Conservation (phyloP, 2,888 invertebrate genomes). For the Mythimna loreyi region DNA sequence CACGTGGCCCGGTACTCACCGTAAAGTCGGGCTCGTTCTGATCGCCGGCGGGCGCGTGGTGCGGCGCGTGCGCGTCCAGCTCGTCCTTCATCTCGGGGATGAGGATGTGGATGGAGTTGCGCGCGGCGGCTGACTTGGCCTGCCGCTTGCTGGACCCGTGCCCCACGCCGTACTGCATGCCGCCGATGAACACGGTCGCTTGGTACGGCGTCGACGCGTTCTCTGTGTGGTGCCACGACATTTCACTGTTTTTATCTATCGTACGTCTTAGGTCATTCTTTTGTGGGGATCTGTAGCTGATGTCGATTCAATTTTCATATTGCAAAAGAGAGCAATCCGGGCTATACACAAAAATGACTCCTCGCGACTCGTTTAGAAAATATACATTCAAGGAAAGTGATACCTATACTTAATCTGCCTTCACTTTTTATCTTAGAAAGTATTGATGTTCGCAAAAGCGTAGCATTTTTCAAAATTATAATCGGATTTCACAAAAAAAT, state of each 20-base stretch:
- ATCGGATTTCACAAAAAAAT: too few species aligned
- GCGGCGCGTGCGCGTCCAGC: conserved; percentile 80
- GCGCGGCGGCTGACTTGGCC: conserved; percentile 98
- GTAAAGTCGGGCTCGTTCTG: conserved; percentile 76
- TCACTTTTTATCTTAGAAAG: too few species aligned
- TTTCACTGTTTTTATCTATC: neutral
- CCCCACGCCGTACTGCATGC: conserved; percentile 98
- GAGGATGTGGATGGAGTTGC: conserved; percentile 96
- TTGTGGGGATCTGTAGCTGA: too few species aligned
- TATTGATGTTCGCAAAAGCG: too few species aligned
- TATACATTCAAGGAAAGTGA: too few species aligned
- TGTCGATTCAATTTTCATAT: too few species aligned
- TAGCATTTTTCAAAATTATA: too few species aligned
- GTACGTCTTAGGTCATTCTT: too few species aligned
- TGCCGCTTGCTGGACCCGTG: conserved; percentile 98
- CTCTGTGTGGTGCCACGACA: conserved; percentile 85
- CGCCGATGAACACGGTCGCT: conserved; percentile 97
- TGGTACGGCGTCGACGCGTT: conserved; percentile 98
- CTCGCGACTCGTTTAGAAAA: too few species aligned
- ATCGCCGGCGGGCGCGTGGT: conserved; percentile 27
- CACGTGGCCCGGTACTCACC: conserved; percentile 41
- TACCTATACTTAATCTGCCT: too few species aligned
- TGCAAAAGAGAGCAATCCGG: too few species aligned
- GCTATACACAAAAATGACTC: too few species aligned
- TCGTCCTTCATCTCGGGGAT: conserved; percentile 98